A percentile compares a stretch with the other conserved stretches of the same genome.
These are phyloP conservation scores for Heterocephalus glaber DNA, from an alignment of 2,113 vertebrate genomes.

Conservation along the genomic window DNA sequence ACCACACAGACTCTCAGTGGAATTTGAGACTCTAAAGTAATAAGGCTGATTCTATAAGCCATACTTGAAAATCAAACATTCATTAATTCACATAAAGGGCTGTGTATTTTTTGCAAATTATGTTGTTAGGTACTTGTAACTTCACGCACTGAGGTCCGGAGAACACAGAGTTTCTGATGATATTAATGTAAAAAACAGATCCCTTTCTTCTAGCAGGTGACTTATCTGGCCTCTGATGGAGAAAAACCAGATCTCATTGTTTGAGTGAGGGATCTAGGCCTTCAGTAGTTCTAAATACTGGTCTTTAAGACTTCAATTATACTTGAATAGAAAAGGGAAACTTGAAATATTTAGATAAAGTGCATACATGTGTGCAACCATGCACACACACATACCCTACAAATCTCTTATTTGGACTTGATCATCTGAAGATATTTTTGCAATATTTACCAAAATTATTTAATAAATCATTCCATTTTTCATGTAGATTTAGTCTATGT, in stretches of 20 bases:
- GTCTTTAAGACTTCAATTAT: not conserved
- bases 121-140: not conserved
- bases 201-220: not conserved
- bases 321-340: not conserved
- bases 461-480: not conserved
- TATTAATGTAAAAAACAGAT: not conserved
- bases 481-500: not conserved
- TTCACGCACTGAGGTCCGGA: not conserved
- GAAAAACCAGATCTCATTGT: not conserved
- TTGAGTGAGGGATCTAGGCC: not conserved
- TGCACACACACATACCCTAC: not conserved
- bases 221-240: not conserved
- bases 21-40: slow-evolving; percentile 28
- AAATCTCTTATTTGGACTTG: not conserved
- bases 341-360: not conserved
- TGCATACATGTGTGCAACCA: not conserved
- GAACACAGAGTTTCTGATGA: not conserved
- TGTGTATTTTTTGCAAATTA: slow-evolving; percentile 18
- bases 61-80: slow-evolving; percentile 41
- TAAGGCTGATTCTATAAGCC: slow-evolving; percentile 44
- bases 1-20: not conserved
- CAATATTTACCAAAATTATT: slow-evolving; percentile 55
- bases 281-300: not conserved
- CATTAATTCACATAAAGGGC: not conserved
- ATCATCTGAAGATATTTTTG: slow-evolving; percentile 1